Evolutionary conservation across 2,888 invertebrate species (phyloP).

Genomic region (Dicyrtoma fusca): DNA sequence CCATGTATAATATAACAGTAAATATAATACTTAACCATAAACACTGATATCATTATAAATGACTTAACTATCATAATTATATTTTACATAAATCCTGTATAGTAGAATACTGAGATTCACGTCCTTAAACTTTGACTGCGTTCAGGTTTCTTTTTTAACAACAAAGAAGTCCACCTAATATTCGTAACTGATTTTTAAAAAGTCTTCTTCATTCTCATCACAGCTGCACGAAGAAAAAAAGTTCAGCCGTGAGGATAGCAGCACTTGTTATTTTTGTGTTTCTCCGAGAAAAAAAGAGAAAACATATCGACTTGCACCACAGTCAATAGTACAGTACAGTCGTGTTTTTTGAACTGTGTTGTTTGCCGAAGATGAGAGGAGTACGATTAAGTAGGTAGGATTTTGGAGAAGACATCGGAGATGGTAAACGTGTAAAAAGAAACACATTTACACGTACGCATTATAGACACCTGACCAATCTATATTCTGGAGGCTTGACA

Average conservation of each 20-base stretch:
- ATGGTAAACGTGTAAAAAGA: slow-evolving; percentile 32
- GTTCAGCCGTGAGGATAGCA: slow-evolving; percentile 32
- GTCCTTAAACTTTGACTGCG: slow-evolving; percentile 29
- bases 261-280: slow-evolving; percentile 22
- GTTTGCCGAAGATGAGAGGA: slow-evolving; percentile 16
- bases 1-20: background rate
- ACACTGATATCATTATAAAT: slow-evolving; percentile 5
- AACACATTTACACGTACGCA: slow-evolving; percentile 49
- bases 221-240: slow-evolving; percentile 34
- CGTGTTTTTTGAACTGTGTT: slow-evolving; percentile 3
- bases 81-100: slow-evolving; percentile 13
- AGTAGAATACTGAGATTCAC: slow-evolving; percentile 37
- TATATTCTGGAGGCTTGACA: slow-evolving; percentile 56
- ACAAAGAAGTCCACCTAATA: background rate
- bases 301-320: slow-evolving; percentile 15
- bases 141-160: slow-evolving; percentile 25
- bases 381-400: slow-evolving; percentile 33
- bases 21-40: slow-evolving; percentile 16
- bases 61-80: slow-evolving; percentile 13
- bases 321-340: slow-evolving; percentile 2
- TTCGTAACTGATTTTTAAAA: slow-evolving; percentile 8
- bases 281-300: background rate
- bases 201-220: slow-evolving; percentile 22
- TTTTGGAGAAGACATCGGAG: slow-evolving; percentile 32
- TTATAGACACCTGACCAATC: slow-evolving; percentile 57